phyloP scores from a whole-genome alignment of 2,888 invertebrate species.

The Pristionchus japonicus region DNA sequence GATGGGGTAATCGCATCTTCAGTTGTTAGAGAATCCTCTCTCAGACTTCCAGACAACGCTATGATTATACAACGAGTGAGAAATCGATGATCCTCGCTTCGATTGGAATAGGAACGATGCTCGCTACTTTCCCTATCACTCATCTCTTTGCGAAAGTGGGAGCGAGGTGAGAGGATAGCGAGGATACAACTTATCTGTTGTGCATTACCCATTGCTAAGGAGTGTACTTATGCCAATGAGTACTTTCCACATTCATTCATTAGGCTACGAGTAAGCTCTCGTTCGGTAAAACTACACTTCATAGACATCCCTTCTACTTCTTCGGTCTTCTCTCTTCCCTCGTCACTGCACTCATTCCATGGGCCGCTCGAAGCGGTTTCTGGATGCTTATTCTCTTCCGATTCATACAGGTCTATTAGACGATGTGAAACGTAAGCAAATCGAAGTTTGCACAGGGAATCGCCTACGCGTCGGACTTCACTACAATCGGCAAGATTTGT shows the following conservation, averaged over 20 bases:
- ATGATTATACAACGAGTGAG: constrained; percentile 13
- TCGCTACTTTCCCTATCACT: constrained; percentile 43
- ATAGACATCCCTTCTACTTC: constrained; percentile 29
- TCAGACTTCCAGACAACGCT: constrained; percentile 20
- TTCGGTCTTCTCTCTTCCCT: constrained; percentile 40
- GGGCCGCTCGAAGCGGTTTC: not conserved
- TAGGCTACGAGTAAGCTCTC: no score
- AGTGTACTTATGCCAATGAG: no score
- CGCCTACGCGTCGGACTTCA: constrained; percentile 38
- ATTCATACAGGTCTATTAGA: not conserved
- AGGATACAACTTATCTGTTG: not conserved
- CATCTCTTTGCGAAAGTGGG: constrained; percentile 45
- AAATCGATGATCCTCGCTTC: constrained; percentile 23
- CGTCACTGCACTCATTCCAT: constrained; percentile 40
- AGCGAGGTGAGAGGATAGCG: not conserved
- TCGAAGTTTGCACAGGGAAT: constrained; percentile 23
- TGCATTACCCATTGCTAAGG: no score
- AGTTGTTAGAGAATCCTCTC: not conserved
- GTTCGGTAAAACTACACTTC: not conserved
- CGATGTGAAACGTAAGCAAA: not conserved
- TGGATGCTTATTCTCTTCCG: constrained; percentile 15
- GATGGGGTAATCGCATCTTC: not conserved
- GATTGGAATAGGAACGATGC: constrained; percentile 42
- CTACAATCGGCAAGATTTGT: constrained; percentile 40
- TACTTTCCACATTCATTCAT: not conserved